Base-by-base conservation (phyloP, 2,888 invertebrate genomes). In the Coelopa pilipes region DNA sequence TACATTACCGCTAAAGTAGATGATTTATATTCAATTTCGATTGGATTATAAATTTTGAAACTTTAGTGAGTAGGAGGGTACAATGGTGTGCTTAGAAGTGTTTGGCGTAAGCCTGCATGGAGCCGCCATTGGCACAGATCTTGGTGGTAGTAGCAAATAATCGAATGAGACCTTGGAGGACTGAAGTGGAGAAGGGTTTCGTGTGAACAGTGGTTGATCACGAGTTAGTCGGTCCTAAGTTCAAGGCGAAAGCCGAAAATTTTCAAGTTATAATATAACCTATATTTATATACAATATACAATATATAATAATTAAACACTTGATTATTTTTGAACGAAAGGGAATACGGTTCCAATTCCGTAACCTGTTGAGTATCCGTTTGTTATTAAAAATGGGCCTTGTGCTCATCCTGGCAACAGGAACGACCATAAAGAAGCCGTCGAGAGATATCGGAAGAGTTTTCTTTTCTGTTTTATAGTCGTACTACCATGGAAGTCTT, bases 101-200 rank as follows among this genome's bases (percentile, higher is more conserved):
- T 89, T 87, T 88, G 89, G 89, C 89, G 89, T 86, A 87, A 87
- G 88, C 86, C 86, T 85, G 87, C 85, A 88, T 89, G 88, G 88
- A 84, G 77, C 79, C 76, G 84, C 88, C 89, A 88, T 87, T 87
- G 88, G 89, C 87, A 88, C 78, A 78, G 70, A 74, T 74, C 67
- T 74, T 74, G 74, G 74, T 74, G 70, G 70, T 57, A 74, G 70
- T 74, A 74, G 91, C 91, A 91, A 92, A 91, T 90, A 92, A 90
- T 90, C 90, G 88, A 90, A 89, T 88, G 90, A 90, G 89, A 85
- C 84, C 89, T 89, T 89, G 88, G 89, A 89, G 88, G 89, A 89
- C 89, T 89, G 89, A 89, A 85, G 90, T 89, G 89, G 89, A 88
- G 89, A 89, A 90, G 89, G 89, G 90, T 90, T 91, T 89, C 90